phyloP scores from a whole-genome alignment of 1,140 invertebrate species.

The Asobara japonica region DNA sequence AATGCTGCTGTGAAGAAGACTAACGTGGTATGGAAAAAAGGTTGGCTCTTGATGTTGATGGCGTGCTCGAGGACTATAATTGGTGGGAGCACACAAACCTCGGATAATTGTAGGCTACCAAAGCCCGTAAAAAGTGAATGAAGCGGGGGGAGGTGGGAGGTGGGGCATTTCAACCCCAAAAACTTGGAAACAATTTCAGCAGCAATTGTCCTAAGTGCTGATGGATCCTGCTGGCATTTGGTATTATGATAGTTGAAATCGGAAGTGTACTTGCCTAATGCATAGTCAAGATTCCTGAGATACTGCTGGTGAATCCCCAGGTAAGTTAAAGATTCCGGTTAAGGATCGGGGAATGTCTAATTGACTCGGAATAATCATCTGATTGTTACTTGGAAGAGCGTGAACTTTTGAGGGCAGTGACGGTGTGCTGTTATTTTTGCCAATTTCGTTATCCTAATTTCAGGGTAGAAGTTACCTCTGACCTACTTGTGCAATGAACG shows the following conservation, averaged over 20 bases:
- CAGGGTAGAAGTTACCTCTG: background rate
- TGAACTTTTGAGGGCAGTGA: background rate
- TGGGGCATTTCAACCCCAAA: too few species aligned
- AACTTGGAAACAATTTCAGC: background rate
- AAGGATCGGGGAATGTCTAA: background rate
- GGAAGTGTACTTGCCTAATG: background rate
- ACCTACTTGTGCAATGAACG: background rate
- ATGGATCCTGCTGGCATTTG: background rate
- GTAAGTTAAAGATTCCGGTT: too few species aligned
- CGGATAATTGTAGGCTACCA: background rate
- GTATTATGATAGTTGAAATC: background rate
- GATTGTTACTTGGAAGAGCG: background rate
- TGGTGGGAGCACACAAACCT: slow-evolving; percentile 1
- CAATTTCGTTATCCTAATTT: slow-evolving; percentile 9
- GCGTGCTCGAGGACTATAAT: slow-evolving; percentile 8
- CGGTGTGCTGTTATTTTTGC: background rate
- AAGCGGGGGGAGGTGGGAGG: too few species aligned
- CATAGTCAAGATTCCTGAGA: background rate
- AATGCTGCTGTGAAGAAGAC: slow-evolving; percentile 5
- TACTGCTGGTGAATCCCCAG: too few species aligned
- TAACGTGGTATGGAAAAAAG: background rate
- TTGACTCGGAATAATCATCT: background rate
- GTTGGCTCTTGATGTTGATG: background rate
- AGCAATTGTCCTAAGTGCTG: background rate
- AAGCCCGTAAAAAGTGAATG: background rate